phyloP scores from a whole-genome alignment of 2,888 invertebrate species.

The Pterobdella sp. region DNA sequence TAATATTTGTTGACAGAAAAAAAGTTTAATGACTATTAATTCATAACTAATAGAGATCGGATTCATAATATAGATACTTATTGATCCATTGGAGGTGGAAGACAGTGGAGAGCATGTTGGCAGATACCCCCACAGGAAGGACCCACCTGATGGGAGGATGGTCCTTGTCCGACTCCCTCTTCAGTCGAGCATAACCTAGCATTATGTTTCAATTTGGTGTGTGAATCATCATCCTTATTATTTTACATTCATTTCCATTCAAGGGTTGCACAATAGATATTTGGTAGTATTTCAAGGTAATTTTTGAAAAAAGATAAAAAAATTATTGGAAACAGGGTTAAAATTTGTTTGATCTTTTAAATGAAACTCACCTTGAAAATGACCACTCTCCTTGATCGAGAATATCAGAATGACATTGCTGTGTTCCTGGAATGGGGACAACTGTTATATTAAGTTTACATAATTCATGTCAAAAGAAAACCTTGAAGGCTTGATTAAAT shows the following conservation, averaged over 20 bases:
- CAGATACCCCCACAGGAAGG: constrained; percentile 81
- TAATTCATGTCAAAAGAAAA: constrained; percentile 35
- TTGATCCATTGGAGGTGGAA: constrained; percentile 93
- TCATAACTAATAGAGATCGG: background rate
- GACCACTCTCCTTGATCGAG: constrained; percentile 95
- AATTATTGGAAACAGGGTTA: too few species aligned
- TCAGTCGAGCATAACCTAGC: constrained; percentile 77
- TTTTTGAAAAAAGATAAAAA: background rate
- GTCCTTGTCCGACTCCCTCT: constrained; percentile 79
- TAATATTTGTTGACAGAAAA: background rate
- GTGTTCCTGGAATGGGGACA: background rate
- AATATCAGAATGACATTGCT: constrained; percentile 74
- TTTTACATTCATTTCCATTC: background rate
- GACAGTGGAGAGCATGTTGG: constrained; percentile 85
- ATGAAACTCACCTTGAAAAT: constrained; percentile 59
- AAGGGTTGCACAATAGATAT: background rate
- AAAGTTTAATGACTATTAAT: background rate
- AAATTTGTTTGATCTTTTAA: too few species aligned
- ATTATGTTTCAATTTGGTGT: background rate
- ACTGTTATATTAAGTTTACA: background rate
- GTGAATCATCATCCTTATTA: background rate
- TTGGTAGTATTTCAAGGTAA: too few species aligned
- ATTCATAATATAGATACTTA: constrained; percentile 55
- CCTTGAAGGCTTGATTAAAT: constrained; percentile 80
- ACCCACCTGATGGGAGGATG: constrained; percentile 74